Evolutionary conservation across 2,888 invertebrate species (phyloP).

Genomic region (Germaria angustata): DNA sequence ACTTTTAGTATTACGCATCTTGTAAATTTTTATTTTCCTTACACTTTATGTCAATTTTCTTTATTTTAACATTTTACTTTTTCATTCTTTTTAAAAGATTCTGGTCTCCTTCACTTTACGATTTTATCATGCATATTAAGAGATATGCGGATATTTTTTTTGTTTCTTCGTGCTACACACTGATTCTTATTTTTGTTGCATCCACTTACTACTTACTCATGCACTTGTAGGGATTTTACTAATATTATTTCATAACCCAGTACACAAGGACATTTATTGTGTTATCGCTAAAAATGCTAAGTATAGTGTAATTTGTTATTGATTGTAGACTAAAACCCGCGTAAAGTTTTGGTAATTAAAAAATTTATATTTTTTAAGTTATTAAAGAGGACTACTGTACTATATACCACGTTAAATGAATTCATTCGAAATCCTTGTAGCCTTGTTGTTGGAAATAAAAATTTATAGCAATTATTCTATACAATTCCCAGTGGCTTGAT

Average conservation of each 20-base stretch:
- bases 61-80: not conserved
- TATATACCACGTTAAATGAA: too few relatives aligned
- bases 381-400: too few relatives aligned
- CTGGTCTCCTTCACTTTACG: constrained; percentile 58
- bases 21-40: not conserved
- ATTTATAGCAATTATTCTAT: too few relatives aligned
- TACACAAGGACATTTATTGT: constrained; percentile 10
- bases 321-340: too few relatives aligned
- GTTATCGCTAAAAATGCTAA: not conserved
- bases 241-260: constrained; percentile 14
- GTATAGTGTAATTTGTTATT: too few relatives aligned
- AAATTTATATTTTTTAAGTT: too few relatives aligned
- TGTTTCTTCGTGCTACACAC: not conserved
- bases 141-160: constrained; percentile 48
- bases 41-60: not conserved
- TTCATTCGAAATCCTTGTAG: too few relatives aligned
- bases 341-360: not conserved
- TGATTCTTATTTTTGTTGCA: constrained; percentile 18
- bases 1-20: constrained; percentile 55
- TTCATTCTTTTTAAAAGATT: constrained; percentile 46
- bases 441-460: too few relatives aligned
- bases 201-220: not conserved
- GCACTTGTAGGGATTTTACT: not conserved
- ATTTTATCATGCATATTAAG: constrained; percentile 53
- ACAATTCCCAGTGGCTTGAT: too few relatives aligned